phyloP scores from a whole-genome alignment of 2,888 invertebrate species.

The Lycocerus yunnanus region DNA sequence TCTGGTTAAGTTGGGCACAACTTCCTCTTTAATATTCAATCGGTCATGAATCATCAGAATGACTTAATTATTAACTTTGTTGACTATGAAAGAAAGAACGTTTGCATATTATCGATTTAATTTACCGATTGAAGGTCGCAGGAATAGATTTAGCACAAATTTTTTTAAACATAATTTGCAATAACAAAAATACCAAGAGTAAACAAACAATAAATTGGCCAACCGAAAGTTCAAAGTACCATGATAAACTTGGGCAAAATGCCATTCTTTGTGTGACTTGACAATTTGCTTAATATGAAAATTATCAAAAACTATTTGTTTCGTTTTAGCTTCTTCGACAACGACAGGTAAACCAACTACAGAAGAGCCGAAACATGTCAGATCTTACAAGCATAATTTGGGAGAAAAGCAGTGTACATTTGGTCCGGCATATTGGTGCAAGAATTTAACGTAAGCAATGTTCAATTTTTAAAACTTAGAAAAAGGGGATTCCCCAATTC shows the following conservation, averaged over 20 bases:
- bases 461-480: background rate
- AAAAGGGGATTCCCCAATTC: background rate
- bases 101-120: background rate
- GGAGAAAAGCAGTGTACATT: conserved; percentile 72
- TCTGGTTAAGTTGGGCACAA: background rate
- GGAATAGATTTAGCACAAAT: background rate
- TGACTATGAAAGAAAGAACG: background rate
- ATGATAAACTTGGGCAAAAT: background rate
- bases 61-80: background rate
- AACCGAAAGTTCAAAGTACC: conserved; percentile 10
- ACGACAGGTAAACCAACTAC: background rate
- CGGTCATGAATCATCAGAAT: background rate
- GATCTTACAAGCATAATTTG: conserved; percentile 47
- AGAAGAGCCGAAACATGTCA: background rate
- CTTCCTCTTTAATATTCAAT: background rate
- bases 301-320: background rate
- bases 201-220: background rate
- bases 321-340: background rate
- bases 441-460: conserved; percentile 60
- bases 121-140: conserved; percentile 7
- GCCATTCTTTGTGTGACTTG: background rate
- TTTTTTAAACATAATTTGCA: background rate
- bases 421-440: conserved; percentile 84
- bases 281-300: background rate
- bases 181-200: background rate